Evolutionary conservation across 2,113 vertebrate genomes (phyloP).

Genomic region (Anser brachyrhynchus): DNA sequence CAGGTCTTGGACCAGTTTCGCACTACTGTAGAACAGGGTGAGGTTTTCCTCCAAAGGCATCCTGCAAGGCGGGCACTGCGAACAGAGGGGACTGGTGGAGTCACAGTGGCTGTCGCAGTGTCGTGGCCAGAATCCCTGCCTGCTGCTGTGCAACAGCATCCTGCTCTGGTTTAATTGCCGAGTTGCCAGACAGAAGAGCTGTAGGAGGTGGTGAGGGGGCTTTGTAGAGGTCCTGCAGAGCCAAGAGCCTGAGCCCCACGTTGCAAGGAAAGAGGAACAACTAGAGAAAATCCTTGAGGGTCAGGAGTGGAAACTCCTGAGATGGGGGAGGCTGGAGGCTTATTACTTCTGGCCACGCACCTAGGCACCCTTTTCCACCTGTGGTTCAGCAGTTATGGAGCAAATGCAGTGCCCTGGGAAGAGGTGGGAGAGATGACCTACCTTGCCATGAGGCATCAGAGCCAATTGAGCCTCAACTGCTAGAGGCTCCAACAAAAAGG

Average conservation of each 20-base stretch:
- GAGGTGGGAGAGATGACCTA: neutral
- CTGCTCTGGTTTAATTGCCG: neutral
- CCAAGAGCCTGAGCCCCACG: neutral
- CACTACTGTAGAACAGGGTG: neutral
- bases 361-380: neutral
- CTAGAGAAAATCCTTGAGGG: neutral
- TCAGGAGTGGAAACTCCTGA: neutral
- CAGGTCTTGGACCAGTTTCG: neutral
- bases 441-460: neutral
- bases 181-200: neutral
- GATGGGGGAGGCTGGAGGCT: neutral
- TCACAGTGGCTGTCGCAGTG: neutral
- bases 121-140: fast-evolving
- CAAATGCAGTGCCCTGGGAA: neutral
- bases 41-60: neutral
- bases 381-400: neutral
- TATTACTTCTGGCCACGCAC: neutral
- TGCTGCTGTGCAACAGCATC: neutral
- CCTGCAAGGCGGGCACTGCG: neutral
- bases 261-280: neutral
- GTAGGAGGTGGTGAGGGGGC: neutral
- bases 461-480: neutral
- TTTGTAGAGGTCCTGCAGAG: neutral
- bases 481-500: neutral
- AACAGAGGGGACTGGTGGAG: neutral